A percentile compares a stretch with the other conserved stretches of the same genome.
These are phyloP conservation scores for Umimayanthus kanabou DNA, from an alignment of 92 coral and sea anemone genomes.

Conservation along the genomic window DNA sequence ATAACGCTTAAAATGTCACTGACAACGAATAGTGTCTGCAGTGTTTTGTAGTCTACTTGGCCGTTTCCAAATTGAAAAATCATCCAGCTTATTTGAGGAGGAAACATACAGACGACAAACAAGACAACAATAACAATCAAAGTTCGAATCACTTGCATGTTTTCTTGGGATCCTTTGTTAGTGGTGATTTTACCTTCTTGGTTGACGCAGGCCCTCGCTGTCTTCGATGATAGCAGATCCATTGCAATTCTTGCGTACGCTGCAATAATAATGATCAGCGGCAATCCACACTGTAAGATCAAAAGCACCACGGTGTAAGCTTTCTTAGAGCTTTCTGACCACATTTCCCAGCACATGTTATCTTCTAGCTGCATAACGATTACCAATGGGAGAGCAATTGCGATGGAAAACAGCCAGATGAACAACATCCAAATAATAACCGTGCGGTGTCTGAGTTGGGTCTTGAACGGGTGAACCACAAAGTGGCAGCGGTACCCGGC, in stretches of 20 bases:
- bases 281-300: conserved; percentile 6
- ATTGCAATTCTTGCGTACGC: conserved; percentile 13
- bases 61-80: not conserved
- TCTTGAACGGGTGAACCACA: conserved; percentile 17
- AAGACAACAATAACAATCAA: conserved; percentile 10
- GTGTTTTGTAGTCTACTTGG: not conserved
- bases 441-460: conserved; percentile 9
- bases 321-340: not conserved
- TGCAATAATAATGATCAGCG: not conserved
- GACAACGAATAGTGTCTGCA: not conserved
- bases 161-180: conserved; percentile 16
- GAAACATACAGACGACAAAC: conserved; percentile 13
- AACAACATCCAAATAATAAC: not conserved
- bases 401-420: conserved; percentile 10
- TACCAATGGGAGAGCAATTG: conserved; percentile 5
- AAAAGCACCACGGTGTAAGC: not conserved
- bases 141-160: conserved; percentile 36
- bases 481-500: conserved; percentile 31
- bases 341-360: not conserved
- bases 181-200: conserved; percentile 15
- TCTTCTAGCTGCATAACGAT: not conserved
- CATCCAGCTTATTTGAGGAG: not conserved
- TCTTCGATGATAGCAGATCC: conserved; percentile 17
- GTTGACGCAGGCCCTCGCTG: conserved; percentile 4
- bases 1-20: not conserved